These are phyloP conservation scores for Formica exsecta DNA, from an alignment of 1,140 invertebrate species.

Conservation along the genomic window DNA sequence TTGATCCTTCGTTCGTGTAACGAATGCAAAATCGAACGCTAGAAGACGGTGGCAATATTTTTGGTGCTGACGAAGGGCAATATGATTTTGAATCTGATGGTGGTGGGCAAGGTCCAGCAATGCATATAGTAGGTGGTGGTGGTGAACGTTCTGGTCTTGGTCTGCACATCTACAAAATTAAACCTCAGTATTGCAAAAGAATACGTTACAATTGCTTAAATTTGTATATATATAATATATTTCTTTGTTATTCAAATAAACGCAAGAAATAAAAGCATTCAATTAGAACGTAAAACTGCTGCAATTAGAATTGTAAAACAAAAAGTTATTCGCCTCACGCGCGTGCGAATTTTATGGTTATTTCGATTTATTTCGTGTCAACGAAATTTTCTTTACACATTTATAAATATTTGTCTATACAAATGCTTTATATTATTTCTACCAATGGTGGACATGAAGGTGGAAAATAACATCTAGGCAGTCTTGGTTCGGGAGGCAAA, in stretches of 20 bases:
- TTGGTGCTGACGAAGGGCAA: conserved; percentile 37
- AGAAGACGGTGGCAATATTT: conserved; percentile 66
- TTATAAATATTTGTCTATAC: background rate
- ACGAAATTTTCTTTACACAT: background rate
- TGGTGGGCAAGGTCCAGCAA: conserved; percentile 66
- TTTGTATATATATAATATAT: background rate
- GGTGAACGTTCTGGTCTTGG: conserved; percentile 47
- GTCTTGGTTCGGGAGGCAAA: conserved; percentile 61
- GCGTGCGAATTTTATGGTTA: background rate
- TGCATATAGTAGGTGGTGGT: conserved; percentile 67
- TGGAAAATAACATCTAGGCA: conserved; percentile 25
- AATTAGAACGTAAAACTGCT: background rate
- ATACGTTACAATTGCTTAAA: background rate
- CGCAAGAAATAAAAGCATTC: too few relatives aligned
- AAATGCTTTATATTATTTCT: conserved; percentile 21
- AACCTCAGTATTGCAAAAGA: background rate
- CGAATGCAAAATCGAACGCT: conserved; percentile 72
- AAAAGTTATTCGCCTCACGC: background rate
- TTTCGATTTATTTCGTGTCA: background rate
- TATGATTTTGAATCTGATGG: conserved; percentile 28
- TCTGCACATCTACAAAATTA: conserved; percentile 64
- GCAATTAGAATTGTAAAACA: conserved; percentile 28
- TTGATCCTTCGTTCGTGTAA: conserved; percentile 63
- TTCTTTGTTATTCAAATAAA: background rate
- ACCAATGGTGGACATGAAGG: conserved; percentile 50